These are phyloP conservation scores for Neria commutata DNA, from an alignment of 2,888 invertebrate genomes.

Conservation along the genomic window DNA sequence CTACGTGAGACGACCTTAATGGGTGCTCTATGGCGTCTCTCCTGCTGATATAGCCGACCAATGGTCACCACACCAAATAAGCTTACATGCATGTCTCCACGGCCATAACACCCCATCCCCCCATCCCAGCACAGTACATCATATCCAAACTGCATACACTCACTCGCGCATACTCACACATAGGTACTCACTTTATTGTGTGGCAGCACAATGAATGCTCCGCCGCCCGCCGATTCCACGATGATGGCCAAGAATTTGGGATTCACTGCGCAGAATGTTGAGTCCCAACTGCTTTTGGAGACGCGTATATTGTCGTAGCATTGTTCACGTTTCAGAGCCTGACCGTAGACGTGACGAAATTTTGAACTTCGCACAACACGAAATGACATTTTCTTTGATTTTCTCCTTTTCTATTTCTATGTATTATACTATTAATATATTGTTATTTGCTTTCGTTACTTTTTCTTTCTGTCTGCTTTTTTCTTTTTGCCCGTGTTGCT, in stretches of 20 bases:
- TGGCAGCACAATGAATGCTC: conserved; percentile 93
- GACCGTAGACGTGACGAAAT: conserved; percentile 92
- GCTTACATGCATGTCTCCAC: no score
- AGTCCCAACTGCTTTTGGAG: conserved; percentile 98
- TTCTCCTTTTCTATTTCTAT: conserved; percentile 14
- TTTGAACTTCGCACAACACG: conserved; percentile 96
- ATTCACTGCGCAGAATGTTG: conserved; percentile 97
- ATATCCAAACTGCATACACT: no score
- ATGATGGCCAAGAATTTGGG: conserved; percentile 97
- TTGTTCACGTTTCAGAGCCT: conserved; percentile 90
- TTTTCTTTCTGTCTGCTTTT: not conserved
- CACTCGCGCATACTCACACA: no score
- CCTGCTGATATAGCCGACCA: no score
- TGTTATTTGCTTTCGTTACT: not conserved
- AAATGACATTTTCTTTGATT: conserved; percentile 80
- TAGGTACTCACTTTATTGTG: conserved; percentile 80
- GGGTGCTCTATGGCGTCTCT: no score
- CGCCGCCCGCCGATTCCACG: conserved; percentile 95
- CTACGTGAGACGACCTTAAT: no score
- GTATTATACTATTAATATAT: not conserved
- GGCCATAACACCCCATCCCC: no score
- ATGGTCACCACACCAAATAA: no score
- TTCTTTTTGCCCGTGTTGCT: not conserved
- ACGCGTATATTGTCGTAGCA: conserved; percentile 98
- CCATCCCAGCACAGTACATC: no score